Base-by-base conservation (phyloP, 1,140 invertebrate species). In the Tetraneura akinire region DNA sequence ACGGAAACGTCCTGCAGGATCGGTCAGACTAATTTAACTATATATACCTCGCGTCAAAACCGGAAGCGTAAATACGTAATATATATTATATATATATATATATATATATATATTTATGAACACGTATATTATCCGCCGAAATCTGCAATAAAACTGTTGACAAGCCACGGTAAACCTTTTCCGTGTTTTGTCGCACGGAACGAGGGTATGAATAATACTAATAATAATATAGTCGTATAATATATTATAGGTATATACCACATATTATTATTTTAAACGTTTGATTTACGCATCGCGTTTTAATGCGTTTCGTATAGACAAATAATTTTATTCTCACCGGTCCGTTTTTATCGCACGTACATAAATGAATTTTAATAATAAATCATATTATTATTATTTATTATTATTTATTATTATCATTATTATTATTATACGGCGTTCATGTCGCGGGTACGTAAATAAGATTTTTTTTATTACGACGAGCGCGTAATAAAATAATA, bases 1-100 rank as follows among this genome's bases (percentile, higher is more conserved):
- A 68, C 42, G 42, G 64, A 68, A 47, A 68, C 42, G 42, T 68
- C 64, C 64, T 68, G 37, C 64, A 21, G 13, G 18, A 23, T 45
- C 37, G 13, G 32, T 45, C 0, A 11, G 64, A 45, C n/a, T 68
- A 68, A 68, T 68, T 68, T 68, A 68, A n/a, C 51, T 10, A n/a
- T 14, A 6, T 4, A 32, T 18, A 60, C 37, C 16, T 23, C 21
- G 11, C 42, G 21, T 21, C 21, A n/a, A 47, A 68, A 47, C 64
- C 64, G 64, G 64, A n/a, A n/a, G n/a, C n/a, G n/a, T n/a, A n/a
- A n/a, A n/a, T n/a, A n/a, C n/a, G n/a, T n/a, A n/a, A n/a, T n/a
- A n/a, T n/a, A n/a, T n/a, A n/a, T n/a, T n/a, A n/a, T n/a, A n/a
- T n/a, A n/a, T n/a, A n/a, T n/a, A n/a, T n/a, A n/a, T n/a, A n/a